These are phyloP conservation scores for Lucilia cuprina DNA, from an alignment of 1,140 invertebrate species.

Conservation along the genomic window DNA sequence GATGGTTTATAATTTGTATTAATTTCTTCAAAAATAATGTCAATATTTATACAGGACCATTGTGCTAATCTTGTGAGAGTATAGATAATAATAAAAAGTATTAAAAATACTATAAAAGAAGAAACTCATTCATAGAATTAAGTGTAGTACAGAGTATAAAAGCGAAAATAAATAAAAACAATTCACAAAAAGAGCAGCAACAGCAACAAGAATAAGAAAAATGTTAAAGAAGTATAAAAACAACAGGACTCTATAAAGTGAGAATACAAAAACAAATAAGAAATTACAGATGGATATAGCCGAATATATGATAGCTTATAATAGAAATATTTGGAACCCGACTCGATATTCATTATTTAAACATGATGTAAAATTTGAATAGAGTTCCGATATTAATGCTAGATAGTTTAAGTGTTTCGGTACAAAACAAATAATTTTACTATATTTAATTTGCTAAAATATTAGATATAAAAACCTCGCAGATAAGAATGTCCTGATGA, in stretches of 20 bases:
- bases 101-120: background rate
- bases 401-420: too few species aligned
- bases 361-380: too few species aligned
- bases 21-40: background rate
- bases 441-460: too few species aligned
- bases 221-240: constrained; percentile 5
- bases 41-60: background rate
- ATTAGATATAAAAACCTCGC: too few species aligned
- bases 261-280: background rate
- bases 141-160: background rate
- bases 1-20: too few species aligned
- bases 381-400: too few species aligned
- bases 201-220: background rate
- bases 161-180: background rate
- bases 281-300: too few species aligned
- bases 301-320: too few species aligned
- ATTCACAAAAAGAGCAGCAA: background rate
- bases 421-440: too few species aligned
- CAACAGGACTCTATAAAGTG: background rate
- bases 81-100: background rate
- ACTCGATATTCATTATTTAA: too few species aligned
- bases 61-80: background rate
- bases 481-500: too few species aligned
- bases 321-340: too few species aligned
- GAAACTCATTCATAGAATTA: constrained; percentile 5